Percentiles rank a stretch among this genome's conserved stretches.
Conservation (phyloP, 2,113 vertebrate species). For the Syrrhaptes paradoxus region DNA sequence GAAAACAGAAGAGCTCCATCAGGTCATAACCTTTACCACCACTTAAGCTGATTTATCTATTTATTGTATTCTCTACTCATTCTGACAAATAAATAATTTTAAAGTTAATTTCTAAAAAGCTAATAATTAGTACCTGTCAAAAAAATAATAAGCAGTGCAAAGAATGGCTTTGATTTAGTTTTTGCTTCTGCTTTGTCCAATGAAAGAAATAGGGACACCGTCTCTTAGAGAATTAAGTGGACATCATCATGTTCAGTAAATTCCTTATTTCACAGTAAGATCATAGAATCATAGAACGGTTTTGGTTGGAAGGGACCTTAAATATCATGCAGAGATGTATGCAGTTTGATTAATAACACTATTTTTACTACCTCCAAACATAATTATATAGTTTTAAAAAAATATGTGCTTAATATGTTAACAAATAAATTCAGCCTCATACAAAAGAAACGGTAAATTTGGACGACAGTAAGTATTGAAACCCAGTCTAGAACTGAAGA, state of each 20-base stretch:
- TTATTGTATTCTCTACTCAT: neutral
- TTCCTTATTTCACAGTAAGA: neutral
- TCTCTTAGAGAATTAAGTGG: neutral
- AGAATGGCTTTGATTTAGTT: neutral
- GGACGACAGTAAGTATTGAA: neutral
- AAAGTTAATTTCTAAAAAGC: neutral
- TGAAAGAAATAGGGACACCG: neutral
- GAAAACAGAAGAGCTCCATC: neutral
- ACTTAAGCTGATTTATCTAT: neutral
- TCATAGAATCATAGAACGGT: too few species aligned
- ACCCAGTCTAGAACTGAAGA: neutral
- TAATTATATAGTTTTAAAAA: neutral
- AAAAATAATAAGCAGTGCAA: neutral
- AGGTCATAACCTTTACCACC: neutral
- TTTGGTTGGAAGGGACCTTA: too few species aligned
- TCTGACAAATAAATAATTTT: neutral
- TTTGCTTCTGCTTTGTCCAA: neutral
- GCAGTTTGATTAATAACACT: neutral
- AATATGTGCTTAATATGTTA: neutral
- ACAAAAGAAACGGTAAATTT: neutral
- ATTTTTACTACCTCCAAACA: neutral
- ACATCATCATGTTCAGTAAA: neutral
- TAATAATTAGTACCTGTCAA: neutral
- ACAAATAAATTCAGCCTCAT: neutral
- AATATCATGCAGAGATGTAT: neutral